Base-by-base conservation (phyloP, 2,888 invertebrate genomes). In the Beris morrisii region DNA sequence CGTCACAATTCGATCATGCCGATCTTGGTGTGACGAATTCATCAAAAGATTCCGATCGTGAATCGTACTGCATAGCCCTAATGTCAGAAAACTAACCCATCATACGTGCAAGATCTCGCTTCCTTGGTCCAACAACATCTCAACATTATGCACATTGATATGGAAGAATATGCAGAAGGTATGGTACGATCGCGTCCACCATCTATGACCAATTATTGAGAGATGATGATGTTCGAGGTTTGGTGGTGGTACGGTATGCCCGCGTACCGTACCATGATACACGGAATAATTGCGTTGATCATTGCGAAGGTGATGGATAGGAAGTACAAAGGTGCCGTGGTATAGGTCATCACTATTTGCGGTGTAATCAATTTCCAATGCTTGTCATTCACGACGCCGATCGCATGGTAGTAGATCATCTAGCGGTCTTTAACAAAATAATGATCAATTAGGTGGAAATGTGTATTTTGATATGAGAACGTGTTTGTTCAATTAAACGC, bases 1-100 rank as follows among this genome's bases (percentile, higher is more conserved):
- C 22, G 46, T 64, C 64, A 46, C 46, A 43, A 45, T 61, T 61
- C 48, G 55, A 61, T 56, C 59, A 59, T 65, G 59, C 58, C 59
- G 67, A 48, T 67, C 54, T 58, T 52, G 61, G 68, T 68, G 65
- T 68, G 65, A 68, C 68, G 68, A 68, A 68, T 68, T 57, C 56
- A 65, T 68, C 68, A 68, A 68, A 68, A 68, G 65, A 55, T 31
- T 31, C 68, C 68, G 68, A 65, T 67, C 67, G 11, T 32, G 32
- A n/a, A 32, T 9, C 4, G 53, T n/a, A 28, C 15, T n/a, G 12
- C 7, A 48, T 7, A 48, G 52, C 15, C 28, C 22, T 22, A 28
- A 22, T 11, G 15, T 11, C 38, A 9, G 22, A 3, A 7, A 44
- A 38, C 13, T 43, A 56, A 4, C 43, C 43, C 56, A 56, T 44